Conservation (phyloP, 2,888 invertebrate genomes). For the Plusia festucae region DNA sequence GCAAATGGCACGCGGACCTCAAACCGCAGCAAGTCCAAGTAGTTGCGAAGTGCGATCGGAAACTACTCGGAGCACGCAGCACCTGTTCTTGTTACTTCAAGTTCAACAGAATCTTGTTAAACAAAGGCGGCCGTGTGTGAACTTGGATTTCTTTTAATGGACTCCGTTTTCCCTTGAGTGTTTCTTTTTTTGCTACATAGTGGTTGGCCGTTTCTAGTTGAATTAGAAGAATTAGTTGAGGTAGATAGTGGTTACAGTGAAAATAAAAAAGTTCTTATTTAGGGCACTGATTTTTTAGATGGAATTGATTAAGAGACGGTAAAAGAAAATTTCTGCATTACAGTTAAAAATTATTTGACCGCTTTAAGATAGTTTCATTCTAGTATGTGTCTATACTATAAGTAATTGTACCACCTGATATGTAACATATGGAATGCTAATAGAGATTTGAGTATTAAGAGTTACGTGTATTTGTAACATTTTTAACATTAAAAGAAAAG, state of each 20-base stretch:
- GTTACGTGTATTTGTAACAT: too few species aligned
- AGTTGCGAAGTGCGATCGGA: constrained; percentile 41
- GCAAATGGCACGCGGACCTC: not conserved
- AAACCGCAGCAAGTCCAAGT: constrained; percentile 11
- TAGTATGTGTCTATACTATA: too few species aligned
- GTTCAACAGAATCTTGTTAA: constrained; percentile 39
- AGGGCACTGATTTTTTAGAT: too few species aligned
- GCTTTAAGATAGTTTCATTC: too few species aligned
- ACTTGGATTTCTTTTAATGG: constrained; percentile 32
- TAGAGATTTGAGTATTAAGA: too few species aligned
- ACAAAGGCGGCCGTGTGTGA: constrained; percentile 30
- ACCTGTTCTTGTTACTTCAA: constrained; percentile 33
- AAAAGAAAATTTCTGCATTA: too few species aligned
- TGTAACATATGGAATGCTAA: too few species aligned
- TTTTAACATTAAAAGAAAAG: too few species aligned
- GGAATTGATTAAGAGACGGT: not conserved
- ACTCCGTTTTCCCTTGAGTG: not conserved
- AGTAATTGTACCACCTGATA: too few species aligned
- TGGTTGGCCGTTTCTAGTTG: not conserved
- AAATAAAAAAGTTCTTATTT: too few species aligned
- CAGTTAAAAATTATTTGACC: too few species aligned
- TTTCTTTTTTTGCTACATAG: not conserved
- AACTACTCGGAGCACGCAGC: constrained; percentile 32
- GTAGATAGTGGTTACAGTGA: not conserved
- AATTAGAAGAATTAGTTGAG: too few species aligned